Evolutionary conservation across 2,113 vertebrate species (phyloP).

Genomic region (Siniperca knerii): DNA sequence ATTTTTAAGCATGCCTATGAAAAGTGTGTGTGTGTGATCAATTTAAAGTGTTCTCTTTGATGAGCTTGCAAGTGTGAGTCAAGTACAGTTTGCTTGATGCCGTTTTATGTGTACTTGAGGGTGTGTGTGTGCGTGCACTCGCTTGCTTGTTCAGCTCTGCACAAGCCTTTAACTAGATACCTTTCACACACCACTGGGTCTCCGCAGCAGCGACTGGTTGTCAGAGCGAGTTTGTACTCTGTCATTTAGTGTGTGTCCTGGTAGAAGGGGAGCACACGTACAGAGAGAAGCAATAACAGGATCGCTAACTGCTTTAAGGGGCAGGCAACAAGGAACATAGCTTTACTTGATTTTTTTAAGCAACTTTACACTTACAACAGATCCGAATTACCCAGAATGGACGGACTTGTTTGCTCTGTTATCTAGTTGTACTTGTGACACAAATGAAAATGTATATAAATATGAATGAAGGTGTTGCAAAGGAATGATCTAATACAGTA

Average conservation of each 20-base stretch:
- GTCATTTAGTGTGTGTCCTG: constrained; percentile 55
- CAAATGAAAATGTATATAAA: not conserved
- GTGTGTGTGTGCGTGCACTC: not conserved
- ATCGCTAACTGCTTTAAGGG: constrained; percentile 44
- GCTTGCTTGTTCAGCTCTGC: constrained; percentile 15
- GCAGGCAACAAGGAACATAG: constrained; percentile 11
- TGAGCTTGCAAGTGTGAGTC: constrained; percentile 64
- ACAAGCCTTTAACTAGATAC: constrained; percentile 56
- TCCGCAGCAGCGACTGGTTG: constrained; percentile 52
- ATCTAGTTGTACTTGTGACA: not conserved
- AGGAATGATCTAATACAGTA: not conserved
- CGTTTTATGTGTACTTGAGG: constrained; percentile 50
- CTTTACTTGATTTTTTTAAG: constrained; percentile 24
- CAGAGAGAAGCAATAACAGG: constrained; percentile 44
- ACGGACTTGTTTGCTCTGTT: not conserved
- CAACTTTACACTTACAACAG: constrained; percentile 6
- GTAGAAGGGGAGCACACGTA: constrained; percentile 31
- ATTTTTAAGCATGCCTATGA: constrained; percentile 34
- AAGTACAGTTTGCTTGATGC: constrained; percentile 68
- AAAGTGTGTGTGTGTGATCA: constrained; percentile 40
- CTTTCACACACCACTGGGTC: constrained; percentile 50
- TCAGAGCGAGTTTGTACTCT: constrained; percentile 67
- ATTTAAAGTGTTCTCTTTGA: constrained; percentile 66
- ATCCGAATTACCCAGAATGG: not conserved
- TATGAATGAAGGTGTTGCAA: not conserved